These are phyloP conservation scores for Cremastinae sp. DNA, from an alignment of 2,888 invertebrate genomes.

Conservation along the genomic window DNA sequence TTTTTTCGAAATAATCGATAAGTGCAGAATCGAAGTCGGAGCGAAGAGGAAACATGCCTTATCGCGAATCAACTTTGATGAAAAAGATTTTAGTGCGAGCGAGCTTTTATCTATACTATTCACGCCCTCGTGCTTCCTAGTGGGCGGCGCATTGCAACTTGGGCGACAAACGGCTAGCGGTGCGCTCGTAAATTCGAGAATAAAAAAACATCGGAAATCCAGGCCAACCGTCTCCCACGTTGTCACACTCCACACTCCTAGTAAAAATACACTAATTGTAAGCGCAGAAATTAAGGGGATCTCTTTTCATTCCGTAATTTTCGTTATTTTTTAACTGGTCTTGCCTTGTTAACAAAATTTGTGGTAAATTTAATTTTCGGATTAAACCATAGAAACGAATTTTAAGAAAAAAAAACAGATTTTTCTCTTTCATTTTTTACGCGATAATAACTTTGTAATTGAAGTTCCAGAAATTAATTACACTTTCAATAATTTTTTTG, in stretches of 20 bases:
- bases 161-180: slow-evolving; percentile 12
- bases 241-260: slow-evolving; percentile 20
- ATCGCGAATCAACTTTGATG: background rate
- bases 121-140: slow-evolving; percentile 42
- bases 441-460: no score
- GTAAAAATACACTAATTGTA: slow-evolving; percentile 16
- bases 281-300: no score
- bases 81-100: background rate
- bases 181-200: background rate
- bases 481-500: no score
- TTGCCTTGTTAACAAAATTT: no score
- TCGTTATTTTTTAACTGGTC: no score
- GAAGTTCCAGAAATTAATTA: no score
- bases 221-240: slow-evolving; percentile 42
- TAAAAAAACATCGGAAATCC: slow-evolving; percentile 11
- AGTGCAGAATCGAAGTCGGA: background rate
- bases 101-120: slow-evolving; percentile 31
- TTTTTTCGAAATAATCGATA: background rate
- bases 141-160: slow-evolving; percentile 19
- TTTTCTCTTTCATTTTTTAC: no score
- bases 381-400: no score
- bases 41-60: slow-evolving; percentile 25
- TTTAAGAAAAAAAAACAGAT: no score
- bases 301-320: no score
- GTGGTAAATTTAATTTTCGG: no score